Evolutionary conservation across 2,888 invertebrate genomes (phyloP).

Genomic region (Celastrina argiolus): DNA sequence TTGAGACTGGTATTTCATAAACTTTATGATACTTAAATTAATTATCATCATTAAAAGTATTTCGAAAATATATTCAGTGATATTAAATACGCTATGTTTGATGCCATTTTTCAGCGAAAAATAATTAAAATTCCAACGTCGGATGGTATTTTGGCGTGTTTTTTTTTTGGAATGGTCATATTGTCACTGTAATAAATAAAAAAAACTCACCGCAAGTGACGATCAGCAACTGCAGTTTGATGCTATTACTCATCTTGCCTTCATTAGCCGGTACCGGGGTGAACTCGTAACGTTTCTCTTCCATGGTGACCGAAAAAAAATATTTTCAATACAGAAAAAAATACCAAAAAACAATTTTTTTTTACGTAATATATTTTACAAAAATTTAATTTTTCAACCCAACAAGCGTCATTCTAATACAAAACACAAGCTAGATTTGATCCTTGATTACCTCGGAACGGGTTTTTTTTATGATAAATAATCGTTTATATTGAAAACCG

Average conservation of each 20-base stretch:
- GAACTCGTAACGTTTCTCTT: slow-evolving; percentile 39
- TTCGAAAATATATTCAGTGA: too few relatives aligned
- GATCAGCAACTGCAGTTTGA: slow-evolving; percentile 41
- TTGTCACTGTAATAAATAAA: slow-evolving; percentile 5
- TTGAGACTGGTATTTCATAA: neutral
- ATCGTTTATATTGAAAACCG: neutral
- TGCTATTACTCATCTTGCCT: slow-evolving; percentile 37
- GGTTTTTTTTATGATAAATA: slow-evolving; percentile 11
- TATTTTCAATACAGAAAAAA: slow-evolving; percentile 14
- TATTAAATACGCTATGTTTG: too few relatives aligned
- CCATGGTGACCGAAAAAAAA: slow-evolving; percentile 36
- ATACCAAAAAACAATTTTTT: neutral
- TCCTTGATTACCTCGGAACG: neutral
- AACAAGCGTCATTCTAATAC: slow-evolving; percentile 15
- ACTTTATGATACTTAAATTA: neutral
- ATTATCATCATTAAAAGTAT: too few relatives aligned
- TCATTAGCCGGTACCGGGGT: slow-evolving; percentile 26
- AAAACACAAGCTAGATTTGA: slow-evolving; percentile 8
- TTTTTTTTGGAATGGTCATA: too few relatives aligned
- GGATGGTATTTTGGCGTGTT: too few relatives aligned
- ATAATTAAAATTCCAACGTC: too few relatives aligned
- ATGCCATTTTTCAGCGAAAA: too few relatives aligned
- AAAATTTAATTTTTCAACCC: neutral
- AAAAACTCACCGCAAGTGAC: slow-evolving; percentile 43
- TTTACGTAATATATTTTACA: neutral